phyloP scores from a whole-genome alignment of 92 coral and sea anemone genomes.

The Bergia sp. region DNA sequence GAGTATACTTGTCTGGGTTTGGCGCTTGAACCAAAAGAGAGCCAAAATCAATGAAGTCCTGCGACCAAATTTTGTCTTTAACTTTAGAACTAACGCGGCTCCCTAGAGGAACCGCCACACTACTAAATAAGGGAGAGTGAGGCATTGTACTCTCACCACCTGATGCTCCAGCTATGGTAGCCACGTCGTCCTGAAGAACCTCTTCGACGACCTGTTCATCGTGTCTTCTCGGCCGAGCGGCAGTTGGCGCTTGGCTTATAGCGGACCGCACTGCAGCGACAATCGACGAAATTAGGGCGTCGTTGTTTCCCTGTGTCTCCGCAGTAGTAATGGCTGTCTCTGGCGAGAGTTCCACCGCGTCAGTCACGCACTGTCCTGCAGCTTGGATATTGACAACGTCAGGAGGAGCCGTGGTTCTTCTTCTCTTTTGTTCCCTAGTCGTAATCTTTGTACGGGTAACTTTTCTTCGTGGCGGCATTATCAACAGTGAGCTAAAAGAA shows the following conservation, averaged over 20 bases:
- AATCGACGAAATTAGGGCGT: too few relatives aligned
- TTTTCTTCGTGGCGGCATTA: conserved; percentile 49
- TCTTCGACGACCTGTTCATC: conserved; percentile 11
- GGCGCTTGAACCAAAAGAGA: conserved; percentile 33
- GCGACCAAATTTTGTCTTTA: conserved; percentile 44
- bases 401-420: conserved; percentile 18
- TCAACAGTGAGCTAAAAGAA: conserved; percentile 27
- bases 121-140: conserved; percentile 29
- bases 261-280: conserved; percentile 3
- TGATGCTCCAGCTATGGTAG: conserved; percentile 29
- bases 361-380: not conserved
- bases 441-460: conserved; percentile 19
- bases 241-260: conserved; percentile 30
- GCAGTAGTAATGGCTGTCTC: too few relatives aligned
- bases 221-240: conserved; percentile 11
- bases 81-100: conserved; percentile 32
- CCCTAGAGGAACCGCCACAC: conserved; percentile 45
- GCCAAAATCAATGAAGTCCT: conserved; percentile 47
- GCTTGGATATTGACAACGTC: conserved; percentile 32
- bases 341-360: too few relatives aligned
- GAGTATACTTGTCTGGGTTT: conserved; percentile 14
- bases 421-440: conserved; percentile 30
- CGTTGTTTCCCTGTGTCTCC: not conserved
- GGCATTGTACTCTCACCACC: conserved; percentile 27
- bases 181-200: conserved; percentile 20